A percentile compares a stretch with the other conserved stretches of the same genome.
Evolutionary conservation across 2,888 invertebrate genomes (phyloP).

Genomic region (Tachina lurida): DNA sequence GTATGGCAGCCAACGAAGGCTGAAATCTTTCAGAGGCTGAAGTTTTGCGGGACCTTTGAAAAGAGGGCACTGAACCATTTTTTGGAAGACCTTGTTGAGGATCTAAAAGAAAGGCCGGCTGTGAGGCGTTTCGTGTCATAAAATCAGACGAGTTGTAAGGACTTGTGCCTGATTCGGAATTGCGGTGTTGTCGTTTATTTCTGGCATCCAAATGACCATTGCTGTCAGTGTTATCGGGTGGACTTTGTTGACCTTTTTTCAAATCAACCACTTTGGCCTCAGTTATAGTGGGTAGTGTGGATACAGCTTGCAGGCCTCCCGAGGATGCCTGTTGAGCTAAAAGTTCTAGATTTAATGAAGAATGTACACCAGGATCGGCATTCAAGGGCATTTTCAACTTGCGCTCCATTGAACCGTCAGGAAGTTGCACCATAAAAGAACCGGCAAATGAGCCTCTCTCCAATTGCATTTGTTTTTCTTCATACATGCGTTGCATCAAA

Average conservation of each 20-base stretch:
- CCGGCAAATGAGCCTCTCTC: constrained; percentile 94
- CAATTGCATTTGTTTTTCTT: constrained; percentile 95
- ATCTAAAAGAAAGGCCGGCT: constrained; percentile 89
- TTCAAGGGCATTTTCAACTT: constrained; percentile 95
- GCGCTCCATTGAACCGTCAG: constrained; percentile 95
- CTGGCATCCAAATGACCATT: constrained; percentile 78
- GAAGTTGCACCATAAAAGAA: constrained; percentile 93
- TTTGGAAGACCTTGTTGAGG: constrained; percentile 85
- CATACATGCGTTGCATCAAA: constrained; percentile 94
- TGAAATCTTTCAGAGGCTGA: constrained; percentile 93
- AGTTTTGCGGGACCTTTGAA: constrained; percentile 92
- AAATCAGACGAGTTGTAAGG: constrained; percentile 82
- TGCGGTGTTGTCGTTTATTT: constrained; percentile 76
- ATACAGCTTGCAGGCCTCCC: constrained; percentile 91
- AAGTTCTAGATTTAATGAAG: constrained; percentile 94
- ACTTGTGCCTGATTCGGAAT: constrained; percentile 79
- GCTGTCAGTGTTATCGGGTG: constrained; percentile 75
- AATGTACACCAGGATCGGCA: constrained; percentile 96
- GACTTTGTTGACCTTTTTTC: constrained; percentile 75
- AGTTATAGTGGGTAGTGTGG: constrained; percentile 94
- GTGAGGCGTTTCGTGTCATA: constrained; percentile 92
- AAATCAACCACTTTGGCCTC: constrained; percentile 89
- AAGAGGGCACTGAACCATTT: constrained; percentile 95
- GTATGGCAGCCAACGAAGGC: constrained; percentile 92
- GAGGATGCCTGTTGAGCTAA: constrained; percentile 85